A percentile compares a stretch with the other conserved stretches of the same genome.
Conservation (phyloP, 2,113 vertebrate genomes). For the Acrocephalus kingi region DNA sequence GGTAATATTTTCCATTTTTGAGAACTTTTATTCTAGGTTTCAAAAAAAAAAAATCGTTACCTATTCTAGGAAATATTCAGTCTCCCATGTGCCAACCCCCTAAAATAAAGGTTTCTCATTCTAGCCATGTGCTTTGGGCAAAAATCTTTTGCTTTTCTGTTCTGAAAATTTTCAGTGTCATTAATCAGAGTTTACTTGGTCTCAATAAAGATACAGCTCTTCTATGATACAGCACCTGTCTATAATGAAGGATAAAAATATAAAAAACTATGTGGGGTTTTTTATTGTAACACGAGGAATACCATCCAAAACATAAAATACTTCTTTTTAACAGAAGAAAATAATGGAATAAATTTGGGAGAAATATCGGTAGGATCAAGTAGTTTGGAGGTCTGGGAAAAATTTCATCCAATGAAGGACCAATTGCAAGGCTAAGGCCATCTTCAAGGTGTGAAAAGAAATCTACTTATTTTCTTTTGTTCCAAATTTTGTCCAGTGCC, state of each 20-base stretch:
- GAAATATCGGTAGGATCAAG: background rate
- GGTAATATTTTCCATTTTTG: background rate
- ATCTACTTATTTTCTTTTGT: background rate
- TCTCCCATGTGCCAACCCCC: fast-evolving
- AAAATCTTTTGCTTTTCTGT: background rate
- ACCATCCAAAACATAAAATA: background rate
- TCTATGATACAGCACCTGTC: background rate
- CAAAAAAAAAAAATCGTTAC: background rate
- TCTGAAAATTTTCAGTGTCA: background rate
- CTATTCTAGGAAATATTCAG: background rate
- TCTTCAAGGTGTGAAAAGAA: background rate
- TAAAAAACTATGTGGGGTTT: background rate
- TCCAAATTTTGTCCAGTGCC: background rate
- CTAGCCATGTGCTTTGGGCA: background rate
- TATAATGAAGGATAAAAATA: background rate
- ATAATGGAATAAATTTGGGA: background rate
- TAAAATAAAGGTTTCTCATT: background rate
- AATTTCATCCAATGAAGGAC: background rate
- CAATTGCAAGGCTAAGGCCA: background rate
- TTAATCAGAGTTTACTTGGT: background rate
- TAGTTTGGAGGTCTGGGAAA: background rate
- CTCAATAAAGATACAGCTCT: background rate
- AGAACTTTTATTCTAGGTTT: background rate
- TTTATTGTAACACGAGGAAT: background rate
- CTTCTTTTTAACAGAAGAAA: background rate